These are phyloP conservation scores for Dysdera silvatica DNA, from an alignment of 1,140 invertebrate genomes.

Conservation along the genomic window DNA sequence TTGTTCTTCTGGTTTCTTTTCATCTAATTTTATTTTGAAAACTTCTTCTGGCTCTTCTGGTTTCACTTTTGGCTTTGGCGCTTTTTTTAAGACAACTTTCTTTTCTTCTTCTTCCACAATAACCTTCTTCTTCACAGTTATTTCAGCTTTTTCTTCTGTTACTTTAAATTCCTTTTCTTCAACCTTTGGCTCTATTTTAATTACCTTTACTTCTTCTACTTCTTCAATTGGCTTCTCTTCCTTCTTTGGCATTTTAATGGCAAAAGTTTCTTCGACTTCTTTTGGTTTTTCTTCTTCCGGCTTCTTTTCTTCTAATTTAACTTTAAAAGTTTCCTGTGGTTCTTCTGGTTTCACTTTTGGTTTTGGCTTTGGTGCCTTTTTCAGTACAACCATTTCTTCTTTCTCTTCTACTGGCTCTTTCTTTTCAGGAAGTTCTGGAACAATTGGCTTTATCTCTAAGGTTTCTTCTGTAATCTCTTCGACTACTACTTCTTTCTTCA, in stretches of 20 bases:
- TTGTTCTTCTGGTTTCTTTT: slow-evolving; percentile 3
- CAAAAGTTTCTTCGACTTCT: slow-evolving; percentile 21
- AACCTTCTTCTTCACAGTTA: slow-evolving; percentile 28
- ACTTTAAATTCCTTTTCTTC: slow-evolving; percentile 19
- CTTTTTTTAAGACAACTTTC: slow-evolving; percentile 18
- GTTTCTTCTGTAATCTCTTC: slow-evolving; percentile 32
- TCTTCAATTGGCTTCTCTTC: slow-evolving; percentile 13
- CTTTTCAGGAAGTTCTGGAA: slow-evolving; percentile 42
- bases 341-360: slow-evolving; percentile 8
- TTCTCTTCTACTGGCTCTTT: slow-evolving; percentile 34
- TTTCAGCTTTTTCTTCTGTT: slow-evolving; percentile 27
- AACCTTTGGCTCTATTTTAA: slow-evolving; percentile 28
- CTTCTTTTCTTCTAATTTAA: slow-evolving; percentile 20
- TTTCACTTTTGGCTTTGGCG: slow-evolving; percentile 45
- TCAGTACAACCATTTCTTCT: slow-evolving; percentile 9
- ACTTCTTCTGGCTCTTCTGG: slow-evolving; percentile 19
- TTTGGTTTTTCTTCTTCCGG: slow-evolving; percentile 11
- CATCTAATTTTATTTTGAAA: slow-evolving; percentile 9
- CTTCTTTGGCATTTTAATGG: slow-evolving; percentile 15
- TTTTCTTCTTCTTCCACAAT: neutral
- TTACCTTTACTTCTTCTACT: slow-evolving; percentile 3
- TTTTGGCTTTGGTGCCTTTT: slow-evolving; percentile 10
- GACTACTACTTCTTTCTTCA: slow-evolving; percentile 12
- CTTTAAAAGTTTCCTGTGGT: slow-evolving; percentile 6
- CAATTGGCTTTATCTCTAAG: too few species aligned